Evolutionary conservation across 1,140 invertebrate species (phyloP).

Genomic region (Drosophila tsacasi): DNA sequence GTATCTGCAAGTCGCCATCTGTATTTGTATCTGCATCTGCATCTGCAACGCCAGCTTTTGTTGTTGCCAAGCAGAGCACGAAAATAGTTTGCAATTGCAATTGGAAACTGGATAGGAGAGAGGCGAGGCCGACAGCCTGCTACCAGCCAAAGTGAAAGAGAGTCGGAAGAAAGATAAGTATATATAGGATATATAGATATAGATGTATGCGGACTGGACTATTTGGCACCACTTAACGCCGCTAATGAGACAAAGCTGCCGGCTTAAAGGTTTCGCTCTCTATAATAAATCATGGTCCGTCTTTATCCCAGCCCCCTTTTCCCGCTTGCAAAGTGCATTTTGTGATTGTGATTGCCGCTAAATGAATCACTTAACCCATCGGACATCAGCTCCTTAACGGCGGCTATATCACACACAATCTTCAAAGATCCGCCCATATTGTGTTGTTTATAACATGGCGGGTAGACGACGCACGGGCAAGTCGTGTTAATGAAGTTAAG

Average conservation of each 20-base stretch:
- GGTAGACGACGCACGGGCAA: conserved; percentile 11
- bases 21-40: conserved; percentile 32
- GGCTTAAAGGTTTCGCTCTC: conserved; percentile 59
- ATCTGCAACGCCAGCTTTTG: conserved; percentile 49
- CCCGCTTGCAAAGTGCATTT: conserved; percentile 75
- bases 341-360: conserved; percentile 81
- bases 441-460: conserved; percentile 36
- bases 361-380: conserved; percentile 78
- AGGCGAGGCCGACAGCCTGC: not conserved
- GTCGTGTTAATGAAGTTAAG: conserved; percentile 78
- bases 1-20: conserved; percentile 58
- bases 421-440: conserved; percentile 77
- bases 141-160: conserved; percentile 6
- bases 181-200: not conserved
- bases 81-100: conserved; percentile 69
- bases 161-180: conserved; percentile 19
- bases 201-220: conserved; percentile 7
- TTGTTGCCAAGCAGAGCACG: conserved; percentile 77
- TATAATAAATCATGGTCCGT: conserved; percentile 73
- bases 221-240: conserved; percentile 72
- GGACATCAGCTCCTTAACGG: conserved; percentile 43
- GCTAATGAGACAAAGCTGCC: conserved; percentile 81
- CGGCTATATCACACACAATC: conserved; percentile 76
- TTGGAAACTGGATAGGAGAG: conserved; percentile 58
- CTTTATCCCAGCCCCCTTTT: conserved; percentile 8